Conservation (phyloP, 2,797 vertebrate genomes). For the Melopsittacus undulatus region DNA sequence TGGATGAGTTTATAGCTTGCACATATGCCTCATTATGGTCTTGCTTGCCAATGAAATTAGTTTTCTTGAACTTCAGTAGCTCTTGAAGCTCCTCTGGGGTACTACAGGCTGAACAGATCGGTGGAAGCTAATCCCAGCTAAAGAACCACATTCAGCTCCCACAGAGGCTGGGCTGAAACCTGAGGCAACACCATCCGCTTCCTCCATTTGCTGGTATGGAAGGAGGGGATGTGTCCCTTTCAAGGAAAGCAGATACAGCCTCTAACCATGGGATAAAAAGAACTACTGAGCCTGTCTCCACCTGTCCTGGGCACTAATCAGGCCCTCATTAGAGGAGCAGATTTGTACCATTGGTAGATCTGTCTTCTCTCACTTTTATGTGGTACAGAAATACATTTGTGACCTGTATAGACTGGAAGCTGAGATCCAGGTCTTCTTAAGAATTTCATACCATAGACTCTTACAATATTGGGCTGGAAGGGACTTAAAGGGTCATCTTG, state of each 20-base stretch:
- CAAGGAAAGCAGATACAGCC: background rate
- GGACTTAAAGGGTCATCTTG: background rate
- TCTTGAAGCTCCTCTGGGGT: constrained; percentile 42
- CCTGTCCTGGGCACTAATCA: background rate
- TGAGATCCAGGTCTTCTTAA: background rate
- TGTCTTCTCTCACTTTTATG: background rate
- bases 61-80: constrained; percentile 49
- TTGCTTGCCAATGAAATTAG: constrained; percentile 56
- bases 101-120: background rate
- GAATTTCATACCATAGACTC: background rate
- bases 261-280: background rate
- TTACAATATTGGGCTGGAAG: background rate
- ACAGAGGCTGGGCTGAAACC: background rate
- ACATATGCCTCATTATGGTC: constrained; percentile 15
- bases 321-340: background rate
- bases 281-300: background rate
- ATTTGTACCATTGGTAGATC: accelerated
- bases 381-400: background rate
- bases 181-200: background rate
- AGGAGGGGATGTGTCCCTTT: background rate
- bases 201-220: accelerated
- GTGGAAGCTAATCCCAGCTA: constrained; percentile 4
- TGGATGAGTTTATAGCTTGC: constrained; percentile 18
- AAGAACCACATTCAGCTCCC: background rate
- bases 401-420: background rate